Evolutionary conservation across 1,140 invertebrate species (phyloP).

Genomic region (Bilobella aurantiaca): DNA sequence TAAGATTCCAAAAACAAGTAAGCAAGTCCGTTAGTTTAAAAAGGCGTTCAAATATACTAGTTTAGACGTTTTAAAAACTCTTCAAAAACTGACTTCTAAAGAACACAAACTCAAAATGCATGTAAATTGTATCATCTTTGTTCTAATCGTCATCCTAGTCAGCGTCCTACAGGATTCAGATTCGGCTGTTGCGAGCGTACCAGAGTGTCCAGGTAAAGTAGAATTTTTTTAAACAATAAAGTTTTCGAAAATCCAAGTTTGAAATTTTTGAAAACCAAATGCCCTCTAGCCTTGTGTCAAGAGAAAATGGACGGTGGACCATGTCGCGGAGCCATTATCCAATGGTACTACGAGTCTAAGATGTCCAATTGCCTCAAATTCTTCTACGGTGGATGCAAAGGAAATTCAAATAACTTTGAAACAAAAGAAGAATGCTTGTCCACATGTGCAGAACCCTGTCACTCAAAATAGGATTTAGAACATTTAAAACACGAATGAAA

Average conservation of each 20-base stretch:
- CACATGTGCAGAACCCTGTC: background rate
- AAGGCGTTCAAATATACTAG: too few species aligned
- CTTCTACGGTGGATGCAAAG: constrained; percentile 1
- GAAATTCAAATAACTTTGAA: constrained; percentile 3
- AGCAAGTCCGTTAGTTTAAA: too few species aligned
- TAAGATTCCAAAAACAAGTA: too few species aligned
- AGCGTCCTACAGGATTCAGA: too few species aligned
- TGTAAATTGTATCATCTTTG: too few species aligned
- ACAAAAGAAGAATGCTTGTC: background rate
- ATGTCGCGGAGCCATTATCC: background rate
- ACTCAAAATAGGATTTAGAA: background rate
- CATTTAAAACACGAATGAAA: background rate
- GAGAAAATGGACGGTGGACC: background rate
- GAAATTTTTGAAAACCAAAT: background rate
- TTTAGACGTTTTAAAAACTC: too few species aligned
- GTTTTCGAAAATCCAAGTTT: too few species aligned
- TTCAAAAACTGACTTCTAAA: too few species aligned
- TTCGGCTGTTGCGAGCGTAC: too few species aligned
- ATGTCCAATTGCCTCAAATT: background rate
- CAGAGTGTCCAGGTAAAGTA: background rate
- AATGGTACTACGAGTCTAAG: background rate
- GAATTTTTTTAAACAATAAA: background rate
- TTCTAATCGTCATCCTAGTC: too few species aligned
- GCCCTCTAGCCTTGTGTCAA: background rate
- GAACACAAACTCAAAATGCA: too few species aligned